phyloP scores from a whole-genome alignment of 2,113 vertebrate genomes.

The Callipepla californica region DNA sequence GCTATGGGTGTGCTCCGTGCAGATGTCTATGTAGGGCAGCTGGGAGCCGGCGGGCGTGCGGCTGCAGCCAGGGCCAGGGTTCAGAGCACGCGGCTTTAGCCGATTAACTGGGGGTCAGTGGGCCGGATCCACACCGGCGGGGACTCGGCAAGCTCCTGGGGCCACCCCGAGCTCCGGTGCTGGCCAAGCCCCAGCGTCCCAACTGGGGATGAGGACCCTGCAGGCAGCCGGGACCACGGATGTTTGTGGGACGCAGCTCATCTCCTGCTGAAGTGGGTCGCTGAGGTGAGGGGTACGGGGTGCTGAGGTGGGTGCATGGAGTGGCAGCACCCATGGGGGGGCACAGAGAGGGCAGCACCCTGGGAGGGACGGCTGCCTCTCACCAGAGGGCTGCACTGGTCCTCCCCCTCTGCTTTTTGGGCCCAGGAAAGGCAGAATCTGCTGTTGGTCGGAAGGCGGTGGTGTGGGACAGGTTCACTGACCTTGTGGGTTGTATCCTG shows the following conservation, averaged over 20 bases:
- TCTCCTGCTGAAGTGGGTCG: slow-evolving; percentile 41
- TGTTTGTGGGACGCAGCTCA: accelerated
- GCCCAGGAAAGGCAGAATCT: not conserved
- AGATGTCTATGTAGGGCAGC: slow-evolving; percentile 62
- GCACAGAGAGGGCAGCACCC: not conserved
- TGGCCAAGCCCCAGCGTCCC: not conserved
- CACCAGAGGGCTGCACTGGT: accelerated
- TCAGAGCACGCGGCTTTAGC: slow-evolving; percentile 33
- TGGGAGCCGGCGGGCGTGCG: not conserved
- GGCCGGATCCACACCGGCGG: not conserved
- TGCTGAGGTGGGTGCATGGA: not conserved
- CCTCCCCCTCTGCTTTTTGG: not conserved
- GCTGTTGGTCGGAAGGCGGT: not conserved
- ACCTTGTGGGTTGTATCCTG: accelerated
- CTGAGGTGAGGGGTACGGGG: not conserved
- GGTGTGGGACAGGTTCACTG: not conserved
- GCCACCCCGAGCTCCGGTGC: not conserved
- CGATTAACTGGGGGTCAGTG: slow-evolving; percentile 68
- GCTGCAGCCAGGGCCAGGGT: not conserved
- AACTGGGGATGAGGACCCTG: accelerated
- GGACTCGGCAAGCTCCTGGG: not conserved
- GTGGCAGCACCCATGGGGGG: accelerated
- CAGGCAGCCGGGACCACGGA: accelerated
- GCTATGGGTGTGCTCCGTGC: not conserved
- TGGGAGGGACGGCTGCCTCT: accelerated